Percentiles rank a stretch among this genome's conserved stretches.
Evolutionary conservation across 2,113 vertebrate species (phyloP).

Genomic region (Philantomba maxwellii): DNA sequence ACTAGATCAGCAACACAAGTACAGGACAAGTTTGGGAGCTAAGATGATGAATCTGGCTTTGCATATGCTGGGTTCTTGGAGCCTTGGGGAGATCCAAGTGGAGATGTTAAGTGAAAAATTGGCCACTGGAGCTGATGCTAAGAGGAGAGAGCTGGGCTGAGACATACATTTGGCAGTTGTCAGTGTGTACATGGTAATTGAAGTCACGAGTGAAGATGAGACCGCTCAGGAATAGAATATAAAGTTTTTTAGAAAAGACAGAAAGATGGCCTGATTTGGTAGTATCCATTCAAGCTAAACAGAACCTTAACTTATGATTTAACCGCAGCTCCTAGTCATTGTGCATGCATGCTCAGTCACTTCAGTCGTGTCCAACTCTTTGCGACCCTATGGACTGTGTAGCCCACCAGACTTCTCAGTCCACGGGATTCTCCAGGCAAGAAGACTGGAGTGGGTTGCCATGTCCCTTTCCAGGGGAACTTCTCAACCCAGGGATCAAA

Average conservation of each 20-base stretch:
- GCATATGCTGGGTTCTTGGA: neutral
- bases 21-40: neutral
- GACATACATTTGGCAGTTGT: neutral
- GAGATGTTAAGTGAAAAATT: slow-evolving; percentile 17
- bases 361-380: neutral
- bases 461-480: neutral
- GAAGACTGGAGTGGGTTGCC: neutral
- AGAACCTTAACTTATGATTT: slow-evolving; percentile 24
- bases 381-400: neutral
- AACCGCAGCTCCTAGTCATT: neutral
- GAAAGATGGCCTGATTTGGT: neutral
- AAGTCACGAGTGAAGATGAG: slow-evolving; percentile 32
- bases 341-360: neutral
- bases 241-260: neutral
- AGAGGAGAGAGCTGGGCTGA: slow-evolving; percentile 13
- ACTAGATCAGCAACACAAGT: neutral
- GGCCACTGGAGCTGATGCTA: neutral
- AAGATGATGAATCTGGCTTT: neutral
- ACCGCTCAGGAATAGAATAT: slow-evolving; percentile 35
- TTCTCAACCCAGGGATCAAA: neutral
- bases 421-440: neutral
- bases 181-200: neutral
- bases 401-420: neutral
- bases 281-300: neutral
- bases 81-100: neutral